These are phyloP conservation scores for Amphiduros pacificus DNA, from an alignment of 2,888 invertebrate species.

Conservation along the genomic window DNA sequence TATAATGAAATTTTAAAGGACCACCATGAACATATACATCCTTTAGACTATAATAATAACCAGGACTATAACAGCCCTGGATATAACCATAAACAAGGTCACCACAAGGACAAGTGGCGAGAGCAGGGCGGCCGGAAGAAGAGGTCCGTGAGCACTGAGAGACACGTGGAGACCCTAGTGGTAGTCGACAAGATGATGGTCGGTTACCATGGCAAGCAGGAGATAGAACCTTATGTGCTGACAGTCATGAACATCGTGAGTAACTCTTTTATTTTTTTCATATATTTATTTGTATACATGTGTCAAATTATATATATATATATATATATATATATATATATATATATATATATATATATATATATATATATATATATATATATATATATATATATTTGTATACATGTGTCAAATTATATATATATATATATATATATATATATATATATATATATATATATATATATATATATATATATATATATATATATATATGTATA, in stretches of 20 bases:
- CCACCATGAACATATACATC: not conserved
- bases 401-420: too few species aligned
- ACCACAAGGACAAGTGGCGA: conserved; percentile 22
- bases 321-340: too few species aligned
- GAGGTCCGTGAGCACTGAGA: conserved; percentile 40
- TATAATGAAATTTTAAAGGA: conserved; percentile 15
- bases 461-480: too few species aligned
- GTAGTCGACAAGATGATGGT: conserved; percentile 54
- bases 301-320: not conserved
- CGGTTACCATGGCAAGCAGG: conserved; percentile 62
- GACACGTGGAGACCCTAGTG: conserved; percentile 54
- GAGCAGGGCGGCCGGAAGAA: conserved; percentile 21
- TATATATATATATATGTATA: too few species aligned
- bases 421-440: too few species aligned
- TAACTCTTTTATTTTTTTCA: conserved; percentile 18
- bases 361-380: too few species aligned
- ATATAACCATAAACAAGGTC: too few species aligned
- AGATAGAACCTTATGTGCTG: conserved; percentile 80
- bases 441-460: too few species aligned
- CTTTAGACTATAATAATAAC: conserved; percentile 8
- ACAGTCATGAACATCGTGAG: conserved; percentile 90
- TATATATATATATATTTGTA: too few species aligned
- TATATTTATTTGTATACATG: too few species aligned
- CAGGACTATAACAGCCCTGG: too few species aligned
- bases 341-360: too few species aligned